phyloP scores from a whole-genome alignment of 2,888 invertebrate species.

The Erebia ligea region DNA sequence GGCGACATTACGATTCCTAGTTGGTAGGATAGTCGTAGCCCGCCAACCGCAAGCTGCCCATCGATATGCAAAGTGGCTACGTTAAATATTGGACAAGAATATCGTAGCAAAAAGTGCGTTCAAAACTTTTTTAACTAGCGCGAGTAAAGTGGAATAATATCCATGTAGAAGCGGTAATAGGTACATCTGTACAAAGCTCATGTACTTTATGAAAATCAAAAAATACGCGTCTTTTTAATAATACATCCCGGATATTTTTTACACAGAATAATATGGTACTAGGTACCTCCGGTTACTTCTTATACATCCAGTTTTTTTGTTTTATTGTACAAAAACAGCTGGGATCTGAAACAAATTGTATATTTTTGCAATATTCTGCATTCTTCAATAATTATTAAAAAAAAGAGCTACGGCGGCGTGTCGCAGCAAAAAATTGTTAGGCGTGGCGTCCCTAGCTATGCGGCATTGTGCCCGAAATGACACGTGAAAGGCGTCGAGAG shows the following conservation, averaged over 20 bases:
- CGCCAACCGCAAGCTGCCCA: constrained; percentile 58
- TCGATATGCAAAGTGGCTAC: constrained; percentile 75
- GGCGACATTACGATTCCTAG: constrained; percentile 70
- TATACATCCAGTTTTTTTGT: constrained; percentile 28
- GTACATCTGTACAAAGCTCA: too few species aligned
- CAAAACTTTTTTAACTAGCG: constrained; percentile 29
- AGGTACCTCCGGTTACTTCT: background rate
- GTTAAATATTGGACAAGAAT: constrained; percentile 69
- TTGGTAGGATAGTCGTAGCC: constrained; percentile 62
- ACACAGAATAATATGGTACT: too few species aligned
- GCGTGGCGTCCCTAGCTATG: constrained; percentile 58
- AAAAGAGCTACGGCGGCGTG: constrained; percentile 61
- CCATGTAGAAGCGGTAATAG: too few species aligned
- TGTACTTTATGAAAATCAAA: too few species aligned
- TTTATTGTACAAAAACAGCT: background rate
- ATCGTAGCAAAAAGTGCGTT: constrained; percentile 58
- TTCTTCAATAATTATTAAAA: constrained; percentile 63
- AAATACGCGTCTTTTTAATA: too few species aligned
- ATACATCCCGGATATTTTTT: too few species aligned
- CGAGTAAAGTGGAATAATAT: too few species aligned
- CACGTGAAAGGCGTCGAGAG: constrained; percentile 81
- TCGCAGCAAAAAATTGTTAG: constrained; percentile 70
- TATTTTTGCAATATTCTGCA: background rate
- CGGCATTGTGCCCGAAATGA: constrained; percentile 80
- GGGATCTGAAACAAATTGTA: background rate